Conservation (phyloP, 2,797 vertebrate genomes). For the Iguana delicatissima region DNA sequence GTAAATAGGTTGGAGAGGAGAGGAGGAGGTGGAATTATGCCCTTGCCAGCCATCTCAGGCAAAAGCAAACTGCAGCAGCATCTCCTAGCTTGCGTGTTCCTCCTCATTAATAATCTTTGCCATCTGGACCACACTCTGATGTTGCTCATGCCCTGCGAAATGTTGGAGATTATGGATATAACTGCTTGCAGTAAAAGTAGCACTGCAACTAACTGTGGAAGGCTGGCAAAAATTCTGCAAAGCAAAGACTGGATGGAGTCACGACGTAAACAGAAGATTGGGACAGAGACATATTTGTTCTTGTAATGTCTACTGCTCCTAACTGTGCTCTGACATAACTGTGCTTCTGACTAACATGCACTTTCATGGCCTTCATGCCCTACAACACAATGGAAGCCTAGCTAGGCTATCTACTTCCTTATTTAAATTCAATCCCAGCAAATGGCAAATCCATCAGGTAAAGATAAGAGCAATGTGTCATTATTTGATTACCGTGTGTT, state of each 20-base stretch:
- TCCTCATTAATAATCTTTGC: too few species aligned
- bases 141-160: too few species aligned
- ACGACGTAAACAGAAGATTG: background rate
- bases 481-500: constrained; percentile 24
- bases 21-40: too few species aligned
- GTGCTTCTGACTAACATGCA: background rate
- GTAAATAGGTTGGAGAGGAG: background rate
- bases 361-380: background rate
- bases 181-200: background rate
- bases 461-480: background rate
- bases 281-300: background rate
- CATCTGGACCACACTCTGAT: too few species aligned
- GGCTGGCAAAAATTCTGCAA: background rate
- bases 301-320: background rate
- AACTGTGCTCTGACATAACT: background rate
- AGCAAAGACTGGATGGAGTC: background rate
- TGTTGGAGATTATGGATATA: background rate
- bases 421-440: constrained; percentile 3
- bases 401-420: constrained; percentile 17
- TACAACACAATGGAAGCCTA: background rate
- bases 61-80: too few species aligned
- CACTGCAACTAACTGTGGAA: background rate
- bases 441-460: background rate
- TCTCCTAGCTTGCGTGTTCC: too few species aligned
- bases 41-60: too few species aligned